phyloP scores from a whole-genome alignment of 2,888 invertebrate genomes.

The Ochropleura leucogaster region DNA sequence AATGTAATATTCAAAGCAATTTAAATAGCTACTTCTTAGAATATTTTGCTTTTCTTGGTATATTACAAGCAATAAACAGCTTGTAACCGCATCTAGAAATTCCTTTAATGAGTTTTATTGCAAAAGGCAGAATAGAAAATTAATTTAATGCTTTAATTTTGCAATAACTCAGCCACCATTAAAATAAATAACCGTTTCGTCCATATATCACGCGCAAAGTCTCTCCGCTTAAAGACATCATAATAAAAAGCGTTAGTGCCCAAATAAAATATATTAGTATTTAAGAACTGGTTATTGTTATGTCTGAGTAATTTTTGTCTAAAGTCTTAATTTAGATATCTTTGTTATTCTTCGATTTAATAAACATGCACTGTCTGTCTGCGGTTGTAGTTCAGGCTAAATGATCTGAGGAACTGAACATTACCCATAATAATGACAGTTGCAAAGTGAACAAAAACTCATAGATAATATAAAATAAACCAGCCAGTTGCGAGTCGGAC shows the following conservation, averaged over 20 bases:
- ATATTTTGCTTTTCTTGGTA: not conserved
- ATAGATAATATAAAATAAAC: not conserved
- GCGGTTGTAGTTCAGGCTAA: too few species aligned
- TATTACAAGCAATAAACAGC: not conserved
- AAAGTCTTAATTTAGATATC: not conserved
- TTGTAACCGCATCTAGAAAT: not conserved
- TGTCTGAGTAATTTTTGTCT: not conserved
- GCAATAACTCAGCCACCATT: constrained; percentile 3
- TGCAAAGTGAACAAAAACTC: too few species aligned
- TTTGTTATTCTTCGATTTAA: not conserved
- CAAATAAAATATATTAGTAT: constrained; percentile 27
- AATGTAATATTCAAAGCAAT: not conserved
- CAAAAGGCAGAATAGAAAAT: constrained; percentile 5
- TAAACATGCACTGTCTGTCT: not conserved
- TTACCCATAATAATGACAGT: not conserved
- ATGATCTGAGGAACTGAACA: not conserved
- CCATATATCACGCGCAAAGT: constrained; percentile 36
- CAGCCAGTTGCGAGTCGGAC: too few species aligned
- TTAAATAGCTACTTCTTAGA: not conserved
- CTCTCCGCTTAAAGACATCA: constrained; percentile 25
- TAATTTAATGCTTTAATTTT: not conserved
- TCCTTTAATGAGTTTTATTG: constrained; percentile 11
- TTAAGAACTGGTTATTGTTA: constrained; percentile 36
- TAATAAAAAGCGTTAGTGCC: constrained; percentile 23
- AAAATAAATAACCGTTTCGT: constrained; percentile 24